Evolutionary conservation across 2,113 vertebrate genomes (phyloP).

Genomic region (Scophthalmus maximus): DNA sequence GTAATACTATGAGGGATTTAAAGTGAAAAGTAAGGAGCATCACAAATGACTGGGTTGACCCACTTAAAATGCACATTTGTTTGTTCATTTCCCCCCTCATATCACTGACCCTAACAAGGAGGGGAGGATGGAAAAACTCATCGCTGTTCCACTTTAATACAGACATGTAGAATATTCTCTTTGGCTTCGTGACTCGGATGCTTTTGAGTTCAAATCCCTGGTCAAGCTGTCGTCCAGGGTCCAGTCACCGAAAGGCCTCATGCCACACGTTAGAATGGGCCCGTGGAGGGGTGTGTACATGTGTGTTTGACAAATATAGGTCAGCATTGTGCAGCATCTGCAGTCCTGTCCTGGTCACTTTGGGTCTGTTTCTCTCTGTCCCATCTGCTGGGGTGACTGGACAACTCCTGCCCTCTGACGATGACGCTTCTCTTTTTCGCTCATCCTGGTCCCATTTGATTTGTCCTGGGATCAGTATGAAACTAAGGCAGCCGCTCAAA

Average conservation of each 20-base stretch:
- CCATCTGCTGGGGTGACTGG: not conserved
- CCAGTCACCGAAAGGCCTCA: constrained; percentile 39
- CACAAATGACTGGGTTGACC: not conserved
- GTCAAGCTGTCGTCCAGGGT: not conserved
- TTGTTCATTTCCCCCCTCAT: not conserved
- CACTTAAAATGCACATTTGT: not conserved
- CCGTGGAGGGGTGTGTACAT: constrained; percentile 7
- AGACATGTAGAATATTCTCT: constrained; percentile 38
- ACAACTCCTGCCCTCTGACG: not conserved
- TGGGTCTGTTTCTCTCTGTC: not conserved
- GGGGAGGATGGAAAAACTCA: no score
- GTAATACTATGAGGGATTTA: no score
- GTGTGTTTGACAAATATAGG: constrained; percentile 50
- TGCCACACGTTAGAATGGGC: constrained; percentile 34
- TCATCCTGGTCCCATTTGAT: not conserved
- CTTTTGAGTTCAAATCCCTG: constrained; percentile 16
- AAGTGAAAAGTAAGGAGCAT: no score
- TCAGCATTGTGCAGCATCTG: constrained; percentile 50
- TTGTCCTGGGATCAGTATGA: not conserved
- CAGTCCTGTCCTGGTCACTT: constrained; percentile 1
- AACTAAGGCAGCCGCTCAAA: not conserved
- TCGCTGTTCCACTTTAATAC: not conserved
- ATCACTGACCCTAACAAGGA: not conserved
- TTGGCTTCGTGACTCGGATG: constrained; percentile 14
- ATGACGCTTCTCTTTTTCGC: not conserved